Conservation (phyloP, 2,113 vertebrate genomes). For the Pimephales promelas region DNA sequence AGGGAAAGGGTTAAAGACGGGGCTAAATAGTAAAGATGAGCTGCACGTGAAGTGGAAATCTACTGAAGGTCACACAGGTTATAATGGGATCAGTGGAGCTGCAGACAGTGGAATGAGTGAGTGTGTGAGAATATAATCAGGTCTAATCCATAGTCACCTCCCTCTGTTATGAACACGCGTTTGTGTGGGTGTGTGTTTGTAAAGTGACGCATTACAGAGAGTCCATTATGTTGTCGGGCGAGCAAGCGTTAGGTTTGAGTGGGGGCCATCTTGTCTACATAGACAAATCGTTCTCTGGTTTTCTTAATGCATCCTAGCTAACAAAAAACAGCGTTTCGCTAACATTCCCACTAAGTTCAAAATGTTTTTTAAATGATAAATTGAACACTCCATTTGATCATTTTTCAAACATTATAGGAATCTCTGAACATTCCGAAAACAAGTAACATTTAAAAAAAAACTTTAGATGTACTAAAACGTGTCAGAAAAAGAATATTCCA, state of each 20-base stretch:
- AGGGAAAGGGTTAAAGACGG: background rate
- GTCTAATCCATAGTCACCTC: background rate
- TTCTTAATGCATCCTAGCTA: background rate
- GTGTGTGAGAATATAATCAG: conserved; percentile 23
- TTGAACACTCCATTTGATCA: too few relatives aligned
- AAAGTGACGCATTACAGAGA: background rate
- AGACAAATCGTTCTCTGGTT: background rate
- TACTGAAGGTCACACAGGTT: conserved; percentile 31
- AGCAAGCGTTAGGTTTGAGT: background rate
- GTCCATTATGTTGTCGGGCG: background rate
- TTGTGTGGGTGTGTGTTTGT: background rate
- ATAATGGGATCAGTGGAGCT: background rate
- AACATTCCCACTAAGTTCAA: too few relatives aligned
- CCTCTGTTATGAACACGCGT: background rate
- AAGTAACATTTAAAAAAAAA: too few relatives aligned
- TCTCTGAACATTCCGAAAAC: too few relatives aligned
- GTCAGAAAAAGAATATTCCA: too few relatives aligned
- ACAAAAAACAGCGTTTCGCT: too few relatives aligned
- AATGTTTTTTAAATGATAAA: too few relatives aligned
- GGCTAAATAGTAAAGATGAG: background rate
- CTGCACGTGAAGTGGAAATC: conserved; percentile 24
- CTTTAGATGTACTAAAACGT: too few relatives aligned
- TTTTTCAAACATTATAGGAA: too few relatives aligned
- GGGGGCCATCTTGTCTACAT: background rate
- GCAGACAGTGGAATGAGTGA: background rate